These are phyloP conservation scores for Paraescarpia echinospica DNA, from an alignment of 1,140 invertebrate species.

Conservation along the genomic window DNA sequence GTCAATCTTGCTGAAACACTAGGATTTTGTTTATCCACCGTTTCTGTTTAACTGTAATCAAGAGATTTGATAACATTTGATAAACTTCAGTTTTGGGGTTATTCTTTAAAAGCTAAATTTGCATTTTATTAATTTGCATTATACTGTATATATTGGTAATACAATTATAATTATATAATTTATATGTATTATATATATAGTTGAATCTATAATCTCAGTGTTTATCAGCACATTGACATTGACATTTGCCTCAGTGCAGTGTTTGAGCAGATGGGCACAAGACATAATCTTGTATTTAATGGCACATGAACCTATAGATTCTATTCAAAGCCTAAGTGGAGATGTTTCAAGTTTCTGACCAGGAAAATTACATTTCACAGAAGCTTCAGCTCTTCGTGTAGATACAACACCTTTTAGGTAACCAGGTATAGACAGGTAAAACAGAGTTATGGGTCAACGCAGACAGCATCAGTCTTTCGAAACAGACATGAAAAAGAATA, in stretches of 20 bases:
- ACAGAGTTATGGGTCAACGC: not conserved
- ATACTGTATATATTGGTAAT: no score
- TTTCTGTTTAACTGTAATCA: no score
- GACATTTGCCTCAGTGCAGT: not conserved
- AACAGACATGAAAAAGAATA: not conserved
- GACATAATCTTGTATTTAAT: not conserved
- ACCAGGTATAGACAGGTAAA: not conserved
- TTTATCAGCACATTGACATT: not conserved
- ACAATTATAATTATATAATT: no score
- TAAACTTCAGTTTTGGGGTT: no score
- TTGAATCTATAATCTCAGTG: not conserved
- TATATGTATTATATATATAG: not conserved
- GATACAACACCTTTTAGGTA: not conserved
- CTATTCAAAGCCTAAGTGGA: not conserved
- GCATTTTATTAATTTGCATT: no score
- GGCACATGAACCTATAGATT: not conserved
- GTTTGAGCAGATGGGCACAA: not conserved
- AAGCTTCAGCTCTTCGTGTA: not conserved
- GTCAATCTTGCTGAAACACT: not conserved
- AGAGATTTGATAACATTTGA: no score
- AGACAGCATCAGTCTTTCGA: not conserved
- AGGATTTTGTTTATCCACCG: not conserved
- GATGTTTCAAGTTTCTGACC: not conserved
- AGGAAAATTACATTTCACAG: not conserved
- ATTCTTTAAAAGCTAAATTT: no score